Percentiles rank a stretch among this genome's conserved stretches.
These are phyloP conservation scores for Ibycter americanus DNA, from an alignment of 2,797 vertebrate genomes.

Conservation along the genomic window DNA sequence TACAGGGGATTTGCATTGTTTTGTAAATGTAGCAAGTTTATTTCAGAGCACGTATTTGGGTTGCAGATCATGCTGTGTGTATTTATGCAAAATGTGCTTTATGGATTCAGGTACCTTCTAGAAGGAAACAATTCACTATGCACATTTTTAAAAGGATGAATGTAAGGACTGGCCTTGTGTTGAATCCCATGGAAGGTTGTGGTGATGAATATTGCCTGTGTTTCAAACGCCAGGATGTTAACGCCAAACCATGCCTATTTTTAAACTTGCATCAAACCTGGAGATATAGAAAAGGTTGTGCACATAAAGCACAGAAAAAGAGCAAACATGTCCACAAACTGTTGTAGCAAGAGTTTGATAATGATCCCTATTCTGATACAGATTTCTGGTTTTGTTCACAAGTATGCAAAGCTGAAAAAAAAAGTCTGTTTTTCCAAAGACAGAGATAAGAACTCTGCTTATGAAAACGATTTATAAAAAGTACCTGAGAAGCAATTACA, in stretches of 20 bases:
- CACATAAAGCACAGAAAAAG: neutral
- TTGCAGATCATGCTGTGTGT: neutral
- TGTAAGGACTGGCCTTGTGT: neutral
- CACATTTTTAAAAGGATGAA: neutral
- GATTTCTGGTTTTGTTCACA: neutral
- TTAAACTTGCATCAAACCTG: neutral
- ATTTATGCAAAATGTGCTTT: neutral
- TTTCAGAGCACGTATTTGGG: neutral
- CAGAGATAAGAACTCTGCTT: neutral
- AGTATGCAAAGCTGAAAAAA: neutral
- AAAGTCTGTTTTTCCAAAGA: neutral
- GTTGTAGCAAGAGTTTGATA: neutral
- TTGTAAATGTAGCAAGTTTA: neutral
- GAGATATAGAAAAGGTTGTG: neutral
- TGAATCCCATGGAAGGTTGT: neutral
- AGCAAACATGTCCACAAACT: neutral
- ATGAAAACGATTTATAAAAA: neutral
- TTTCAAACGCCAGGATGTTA: neutral
- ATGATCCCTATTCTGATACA: neutral
- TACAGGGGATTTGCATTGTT: neutral
- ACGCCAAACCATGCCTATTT: neutral
- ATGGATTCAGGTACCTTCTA: neutral
- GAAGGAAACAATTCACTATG: neutral
- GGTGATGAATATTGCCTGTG: neutral
- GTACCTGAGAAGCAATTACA: neutral